Evolutionary conservation across 1,140 invertebrate species (phyloP).

Genomic region (Vollenhovia emeryi): DNA sequence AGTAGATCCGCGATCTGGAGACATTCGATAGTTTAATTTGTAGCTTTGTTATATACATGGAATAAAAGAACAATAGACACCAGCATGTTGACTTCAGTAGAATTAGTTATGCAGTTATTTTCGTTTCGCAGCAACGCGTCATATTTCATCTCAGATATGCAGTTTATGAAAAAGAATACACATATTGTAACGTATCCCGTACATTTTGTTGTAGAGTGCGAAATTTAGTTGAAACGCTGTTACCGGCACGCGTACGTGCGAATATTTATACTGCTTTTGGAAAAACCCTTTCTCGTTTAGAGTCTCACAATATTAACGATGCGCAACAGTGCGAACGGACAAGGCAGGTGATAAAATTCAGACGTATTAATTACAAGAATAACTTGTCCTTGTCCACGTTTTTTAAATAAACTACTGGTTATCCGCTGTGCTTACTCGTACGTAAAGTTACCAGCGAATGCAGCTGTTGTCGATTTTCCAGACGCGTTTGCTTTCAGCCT

Average conservation of each 20-base stretch:
- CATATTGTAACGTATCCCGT: neutral
- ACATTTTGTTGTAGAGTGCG: neutral
- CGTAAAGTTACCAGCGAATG: neutral
- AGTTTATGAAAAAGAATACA: constrained; percentile 12
- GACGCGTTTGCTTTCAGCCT: constrained; percentile 33
- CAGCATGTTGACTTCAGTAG: neutral
- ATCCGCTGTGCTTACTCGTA: neutral
- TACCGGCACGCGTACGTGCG: neutral
- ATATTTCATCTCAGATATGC: constrained; percentile 5
- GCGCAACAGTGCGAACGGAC: neutral
- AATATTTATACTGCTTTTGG: constrained; percentile 1
- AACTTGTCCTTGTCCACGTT: neutral
- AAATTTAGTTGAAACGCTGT: neutral
- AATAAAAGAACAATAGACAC: neutral
- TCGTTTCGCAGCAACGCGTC: constrained; percentile 11
- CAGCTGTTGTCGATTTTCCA: constrained; percentile 30
- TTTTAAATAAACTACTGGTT: neutral
- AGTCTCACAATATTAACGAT: neutral
- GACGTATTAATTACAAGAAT: neutral
- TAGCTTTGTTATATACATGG: neutral
- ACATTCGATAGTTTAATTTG: neutral
- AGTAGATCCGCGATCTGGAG: neutral
- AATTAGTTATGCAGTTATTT: constrained; percentile 2
- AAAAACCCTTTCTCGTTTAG: neutral
- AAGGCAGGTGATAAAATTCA: neutral